These are phyloP conservation scores for Pholis gunnellus DNA, from an alignment of 2,113 vertebrate species.

Conservation along the genomic window DNA sequence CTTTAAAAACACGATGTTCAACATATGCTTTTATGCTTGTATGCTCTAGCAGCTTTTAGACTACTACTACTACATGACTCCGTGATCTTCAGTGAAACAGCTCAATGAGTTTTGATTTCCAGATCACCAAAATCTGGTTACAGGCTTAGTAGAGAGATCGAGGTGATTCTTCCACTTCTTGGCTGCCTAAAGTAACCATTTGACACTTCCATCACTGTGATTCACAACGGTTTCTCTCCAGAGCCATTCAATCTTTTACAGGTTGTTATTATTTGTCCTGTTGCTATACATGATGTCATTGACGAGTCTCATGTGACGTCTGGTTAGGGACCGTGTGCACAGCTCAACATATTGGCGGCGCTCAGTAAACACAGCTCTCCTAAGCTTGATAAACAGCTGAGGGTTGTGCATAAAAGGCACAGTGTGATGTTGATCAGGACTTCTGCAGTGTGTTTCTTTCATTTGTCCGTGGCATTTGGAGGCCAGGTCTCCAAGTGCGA, in stretches of 20 bases:
- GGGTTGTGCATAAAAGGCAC: not conserved
- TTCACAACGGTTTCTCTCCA: constrained; percentile 4
- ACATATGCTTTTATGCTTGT: not conserved
- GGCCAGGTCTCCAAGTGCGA: constrained; percentile 45
- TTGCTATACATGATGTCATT: constrained; percentile 46
- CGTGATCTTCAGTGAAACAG: not conserved
- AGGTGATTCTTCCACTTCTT: constrained; percentile 4
- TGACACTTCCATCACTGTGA: constrained; percentile 29
- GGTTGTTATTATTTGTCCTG: constrained; percentile 46
- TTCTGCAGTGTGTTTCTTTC: not conserved
- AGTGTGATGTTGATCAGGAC: constrained; percentile 11
- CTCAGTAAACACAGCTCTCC: constrained; percentile 19
- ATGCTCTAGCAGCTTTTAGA: not conserved
- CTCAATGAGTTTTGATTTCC: not conserved
- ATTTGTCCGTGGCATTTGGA: constrained; percentile 37
- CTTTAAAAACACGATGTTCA: not conserved
- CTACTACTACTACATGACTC: too few relatives aligned
- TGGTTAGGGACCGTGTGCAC: not conserved
- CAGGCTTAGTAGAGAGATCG: not conserved
- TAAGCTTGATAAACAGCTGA: constrained; percentile 15
- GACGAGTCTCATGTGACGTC: constrained; percentile 9
- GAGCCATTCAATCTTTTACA: constrained; percentile 8
- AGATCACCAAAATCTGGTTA: not conserved
- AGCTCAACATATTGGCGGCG: constrained; percentile 6
- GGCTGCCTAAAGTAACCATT: not conserved